A percentile compares a stretch with the other conserved stretches of the same genome.
Conservation (phyloP, 2,888 invertebrate genomes). For the Escarpia spicata region DNA sequence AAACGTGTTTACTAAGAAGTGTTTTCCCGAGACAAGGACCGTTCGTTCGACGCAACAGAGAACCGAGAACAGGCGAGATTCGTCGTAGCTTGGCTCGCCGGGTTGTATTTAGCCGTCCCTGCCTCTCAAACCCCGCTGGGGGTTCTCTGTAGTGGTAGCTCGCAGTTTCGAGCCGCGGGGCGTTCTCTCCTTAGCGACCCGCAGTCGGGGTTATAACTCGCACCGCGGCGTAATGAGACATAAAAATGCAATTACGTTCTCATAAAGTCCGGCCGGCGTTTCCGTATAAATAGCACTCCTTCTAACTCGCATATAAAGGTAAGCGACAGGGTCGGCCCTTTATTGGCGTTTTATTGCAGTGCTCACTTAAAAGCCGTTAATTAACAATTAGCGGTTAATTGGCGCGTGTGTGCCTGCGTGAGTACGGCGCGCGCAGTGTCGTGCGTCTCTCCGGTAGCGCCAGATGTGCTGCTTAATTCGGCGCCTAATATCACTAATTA, state of each 20-base stretch:
- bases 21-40: not conserved
- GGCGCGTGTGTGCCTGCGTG: not conserved
- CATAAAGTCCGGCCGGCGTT: not conserved
- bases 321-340: slow-evolving; percentile 8
- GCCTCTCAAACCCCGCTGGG: not conserved
- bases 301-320: not conserved
- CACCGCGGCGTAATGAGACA: not conserved
- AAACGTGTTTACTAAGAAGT: slow-evolving; percentile 22
- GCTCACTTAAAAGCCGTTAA: slow-evolving; percentile 5
- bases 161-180: not conserved
- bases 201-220: not conserved
- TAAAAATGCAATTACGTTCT: slow-evolving; percentile 16
- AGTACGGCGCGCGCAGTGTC: not conserved
- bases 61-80: too few relatives aligned
- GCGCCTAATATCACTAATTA: slow-evolving; percentile 5
- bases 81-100: not conserved
- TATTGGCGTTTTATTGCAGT: not conserved
- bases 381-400: slow-evolving; percentile 16
- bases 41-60: too few relatives aligned
- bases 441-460: not conserved
- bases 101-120: not conserved
- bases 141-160: not conserved
- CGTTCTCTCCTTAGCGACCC: not conserved
- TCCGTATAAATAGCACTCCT: not conserved
- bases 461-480: not conserved